phyloP scores from a whole-genome alignment of 2,797 vertebrate genomes.

The Paratrypauchen microcephalus region DNA sequence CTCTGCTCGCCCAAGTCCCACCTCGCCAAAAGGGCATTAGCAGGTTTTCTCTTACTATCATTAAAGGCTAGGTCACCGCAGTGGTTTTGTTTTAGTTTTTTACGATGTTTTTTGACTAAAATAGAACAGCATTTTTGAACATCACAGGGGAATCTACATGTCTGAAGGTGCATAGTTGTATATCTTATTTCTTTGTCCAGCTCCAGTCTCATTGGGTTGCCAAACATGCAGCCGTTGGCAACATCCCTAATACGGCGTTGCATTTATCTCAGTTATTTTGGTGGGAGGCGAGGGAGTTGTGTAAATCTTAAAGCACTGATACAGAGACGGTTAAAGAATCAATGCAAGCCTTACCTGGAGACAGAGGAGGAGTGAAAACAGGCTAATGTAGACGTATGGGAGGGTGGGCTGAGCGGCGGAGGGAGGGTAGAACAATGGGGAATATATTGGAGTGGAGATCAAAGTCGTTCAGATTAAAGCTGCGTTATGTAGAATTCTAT shows the following conservation, averaged over 20 bases:
- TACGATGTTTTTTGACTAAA: conserved; percentile 46
- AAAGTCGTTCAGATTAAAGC: conserved; percentile 73
- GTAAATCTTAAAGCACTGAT: conserved; percentile 50
- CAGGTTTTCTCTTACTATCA: conserved; percentile 68
- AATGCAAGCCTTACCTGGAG: conserved; percentile 46
- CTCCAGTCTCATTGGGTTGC: conserved; percentile 47
- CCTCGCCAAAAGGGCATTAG: conserved; percentile 69
- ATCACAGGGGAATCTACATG: conserved; percentile 39
- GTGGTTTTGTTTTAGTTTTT: conserved; percentile 63
- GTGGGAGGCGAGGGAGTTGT: conserved; percentile 56
- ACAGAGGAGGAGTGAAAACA: conserved; percentile 13
- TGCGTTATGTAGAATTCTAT: conserved; percentile 13
- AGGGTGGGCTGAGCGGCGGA: conserved; percentile 41
- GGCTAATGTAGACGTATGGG: conserved; percentile 63
- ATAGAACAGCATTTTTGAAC: conserved; percentile 28
- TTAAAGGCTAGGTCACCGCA: conserved; percentile 67
- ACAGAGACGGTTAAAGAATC: conserved; percentile 43
- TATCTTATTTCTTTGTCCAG: conserved; percentile 23
- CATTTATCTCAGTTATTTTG: conserved; percentile 57
- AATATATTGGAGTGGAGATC: conserved; percentile 67
- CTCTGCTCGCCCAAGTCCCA: conserved; percentile 56
- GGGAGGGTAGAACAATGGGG: conserved; percentile 56
- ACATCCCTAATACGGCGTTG: conserved; percentile 29
- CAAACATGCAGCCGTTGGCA: conserved; percentile 51
- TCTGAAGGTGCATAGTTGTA: conserved; percentile 34